Base-by-base conservation (phyloP, 2,888 invertebrate species). In the Eudemis profundana region DNA sequence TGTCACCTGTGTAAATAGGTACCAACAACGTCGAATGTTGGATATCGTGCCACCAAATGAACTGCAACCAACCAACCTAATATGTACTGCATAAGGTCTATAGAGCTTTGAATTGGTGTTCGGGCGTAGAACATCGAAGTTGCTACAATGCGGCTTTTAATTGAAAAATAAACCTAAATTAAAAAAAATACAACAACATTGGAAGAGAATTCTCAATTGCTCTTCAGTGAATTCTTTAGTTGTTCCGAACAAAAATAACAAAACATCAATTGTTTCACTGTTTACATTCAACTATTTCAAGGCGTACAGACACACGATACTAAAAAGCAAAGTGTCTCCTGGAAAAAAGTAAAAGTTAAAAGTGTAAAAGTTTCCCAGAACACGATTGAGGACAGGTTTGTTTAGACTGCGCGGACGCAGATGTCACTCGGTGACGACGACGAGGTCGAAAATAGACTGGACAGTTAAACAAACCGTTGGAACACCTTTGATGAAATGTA, bases 331-430 rank as follows among this genome's bases (percentile, higher is more conserved):
- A 85, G 85, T 87, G 88, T 89, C 86, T 87, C 89, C 83, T 69
- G 81, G 84, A 86, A 85, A 82, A 79, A 81, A 75, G 78, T 79
- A 75, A 83, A 86, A 81, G 81, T 83, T 81, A 79, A 84, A 82
- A 82, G 76, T 82, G 83, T 88, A 87, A 89, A 89, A 89, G 84
- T 84, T 91, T 90, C 91, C 81, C 71, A 76, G 90, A 91, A 90
- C 73, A 73, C 75, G 78, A 89, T 85, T 78, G 85, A 80, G 89
- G 86, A 78, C 90, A 86, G 81, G 78, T 80, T 79, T 90, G 90
- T 90, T 90, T 90, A 86, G 78, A 79, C 81, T 85, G 78, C 70
- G 77, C 78, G 74, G 74, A 72, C 73, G 73, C 83, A 85, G 83
- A 85, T 90, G 90, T 89, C 90, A 89, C 84, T 86, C 74, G 76